A percentile compares a stretch with the other conserved stretches of the same genome.
Conservation (phyloP, 2,888 invertebrate genomes). For the Metellina segmentata region DNA sequence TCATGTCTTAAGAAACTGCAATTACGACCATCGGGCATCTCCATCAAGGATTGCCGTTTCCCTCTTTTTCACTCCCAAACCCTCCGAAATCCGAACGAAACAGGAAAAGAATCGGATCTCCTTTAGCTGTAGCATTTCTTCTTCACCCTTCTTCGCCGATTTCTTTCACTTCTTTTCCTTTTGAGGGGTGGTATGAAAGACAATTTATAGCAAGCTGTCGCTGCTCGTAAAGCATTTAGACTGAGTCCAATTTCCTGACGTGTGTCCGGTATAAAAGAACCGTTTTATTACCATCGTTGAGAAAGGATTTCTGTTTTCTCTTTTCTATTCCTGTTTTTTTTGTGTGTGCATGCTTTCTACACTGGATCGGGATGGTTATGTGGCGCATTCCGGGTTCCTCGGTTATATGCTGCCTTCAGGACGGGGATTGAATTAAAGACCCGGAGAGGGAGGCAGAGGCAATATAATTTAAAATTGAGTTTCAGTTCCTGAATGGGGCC, state of each 20-base stretch:
- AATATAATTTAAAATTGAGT: slow-evolving; percentile 22
- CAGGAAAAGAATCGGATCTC: slow-evolving; percentile 39
- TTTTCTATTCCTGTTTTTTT: slow-evolving; percentile 1
- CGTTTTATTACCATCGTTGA: slow-evolving; percentile 60
- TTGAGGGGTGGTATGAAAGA: slow-evolving; percentile 57
- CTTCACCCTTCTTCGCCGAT: neutral
- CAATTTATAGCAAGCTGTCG: slow-evolving; percentile 73
- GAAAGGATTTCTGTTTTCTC: slow-evolving; percentile 30
- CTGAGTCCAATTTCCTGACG: slow-evolving; percentile 67
- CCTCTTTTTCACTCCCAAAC: slow-evolving; percentile 6
- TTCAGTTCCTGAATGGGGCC: neutral
- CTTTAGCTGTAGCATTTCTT: neutral
- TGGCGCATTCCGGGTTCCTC: neutral
- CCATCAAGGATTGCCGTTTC: slow-evolving; percentile 10
- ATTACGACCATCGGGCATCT: slow-evolving; percentile 52
- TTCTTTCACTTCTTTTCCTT: neutral
- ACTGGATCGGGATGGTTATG: neutral
- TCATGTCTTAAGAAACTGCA: slow-evolving; percentile 10
- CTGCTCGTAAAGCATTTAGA: slow-evolving; percentile 70
- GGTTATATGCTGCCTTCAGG: neutral
- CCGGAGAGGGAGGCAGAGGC: neutral
- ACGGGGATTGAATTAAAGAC: slow-evolving; percentile 10
- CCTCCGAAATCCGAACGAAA: slow-evolving; percentile 32
- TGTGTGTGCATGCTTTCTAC: neutral
- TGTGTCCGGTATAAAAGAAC: slow-evolving; percentile 49